Percentiles rank a stretch among this genome's conserved stretches.
Evolutionary conservation across 2,888 invertebrate genomes (phyloP).

Genomic region (Caenorhabditis sp.): DNA sequence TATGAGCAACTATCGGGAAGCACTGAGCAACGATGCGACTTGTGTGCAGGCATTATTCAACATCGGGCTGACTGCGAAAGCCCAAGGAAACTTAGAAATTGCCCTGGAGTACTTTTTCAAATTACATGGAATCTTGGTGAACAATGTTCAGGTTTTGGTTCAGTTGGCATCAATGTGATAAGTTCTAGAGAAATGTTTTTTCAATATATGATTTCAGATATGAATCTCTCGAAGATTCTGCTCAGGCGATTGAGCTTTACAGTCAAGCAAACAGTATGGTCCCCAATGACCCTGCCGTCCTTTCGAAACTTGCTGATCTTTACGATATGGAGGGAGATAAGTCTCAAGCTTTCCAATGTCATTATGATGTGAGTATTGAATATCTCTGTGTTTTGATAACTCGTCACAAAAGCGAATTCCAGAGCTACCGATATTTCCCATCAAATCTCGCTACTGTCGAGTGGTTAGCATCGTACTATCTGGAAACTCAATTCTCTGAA

Average conservation of each 20-base stretch:
- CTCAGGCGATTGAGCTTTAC: slow-evolving; percentile 86
- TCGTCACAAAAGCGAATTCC: slow-evolving; percentile 78
- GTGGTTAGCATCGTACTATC: slow-evolving; percentile 93
- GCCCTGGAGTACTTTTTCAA: slow-evolving; percentile 91
- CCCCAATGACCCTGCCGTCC: slow-evolving; percentile 92
- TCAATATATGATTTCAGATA: slow-evolving; percentile 84
- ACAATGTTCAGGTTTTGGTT: slow-evolving; percentile 89
- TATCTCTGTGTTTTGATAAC: not conserved
- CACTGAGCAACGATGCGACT: slow-evolving; percentile 90
- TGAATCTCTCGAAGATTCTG: slow-evolving; percentile 87
- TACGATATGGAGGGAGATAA: slow-evolving; percentile 94
- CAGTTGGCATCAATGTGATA: slow-evolving; percentile 89
- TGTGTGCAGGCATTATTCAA: slow-evolving; percentile 86
- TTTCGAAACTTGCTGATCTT: slow-evolving; percentile 92
- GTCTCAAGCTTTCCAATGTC: slow-evolving; percentile 91
- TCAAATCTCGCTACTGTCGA: slow-evolving; percentile 90
- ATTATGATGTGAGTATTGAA: slow-evolving; percentile 88
- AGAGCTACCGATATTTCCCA: slow-evolving; percentile 89
- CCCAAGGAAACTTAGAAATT: slow-evolving; percentile 88
- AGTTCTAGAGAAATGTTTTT: too few species aligned
- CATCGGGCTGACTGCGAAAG: slow-evolving; percentile 87
- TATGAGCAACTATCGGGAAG: slow-evolving; percentile 85
- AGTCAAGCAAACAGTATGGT: slow-evolving; percentile 88
- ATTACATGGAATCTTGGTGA: slow-evolving; percentile 88
- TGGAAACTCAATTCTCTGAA: slow-evolving; percentile 92